phyloP scores from a whole-genome alignment of 2,113 vertebrate species.

The Sebastes fasciatus region DNA sequence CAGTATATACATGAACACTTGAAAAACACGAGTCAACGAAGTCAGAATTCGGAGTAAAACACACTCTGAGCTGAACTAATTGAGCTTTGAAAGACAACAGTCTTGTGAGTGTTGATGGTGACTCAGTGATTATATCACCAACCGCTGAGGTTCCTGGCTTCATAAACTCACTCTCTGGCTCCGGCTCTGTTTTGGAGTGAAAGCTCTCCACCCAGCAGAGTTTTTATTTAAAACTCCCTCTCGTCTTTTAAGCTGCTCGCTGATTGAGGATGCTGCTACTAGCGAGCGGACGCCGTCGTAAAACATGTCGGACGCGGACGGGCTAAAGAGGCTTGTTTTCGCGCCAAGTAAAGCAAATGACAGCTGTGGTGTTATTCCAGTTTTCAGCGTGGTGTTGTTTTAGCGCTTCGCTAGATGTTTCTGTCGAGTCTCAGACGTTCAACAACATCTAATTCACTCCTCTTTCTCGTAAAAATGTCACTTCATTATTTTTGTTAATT shows the following conservation, averaged over 20 bases:
- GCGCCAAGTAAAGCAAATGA: constrained; percentile 62
- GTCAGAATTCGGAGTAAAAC: no score
- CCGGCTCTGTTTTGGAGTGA: constrained; percentile 10
- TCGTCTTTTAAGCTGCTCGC: constrained; percentile 32
- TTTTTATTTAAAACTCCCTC: constrained; percentile 38
- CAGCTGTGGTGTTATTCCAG: constrained; percentile 55
- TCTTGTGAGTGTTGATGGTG: neutral
- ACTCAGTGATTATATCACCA: constrained; percentile 48
- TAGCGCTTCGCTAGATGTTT: constrained; percentile 48
- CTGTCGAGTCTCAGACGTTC: constrained; percentile 42
- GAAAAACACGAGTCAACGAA: no score
- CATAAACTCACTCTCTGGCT: constrained; percentile 26
- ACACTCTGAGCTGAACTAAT: no score
- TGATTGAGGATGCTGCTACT: constrained; percentile 66
- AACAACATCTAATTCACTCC: constrained; percentile 16
- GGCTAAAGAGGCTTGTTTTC: constrained; percentile 42
- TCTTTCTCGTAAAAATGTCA: constrained; percentile 16
- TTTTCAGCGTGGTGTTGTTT: constrained; percentile 48
- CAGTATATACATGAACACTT: no score
- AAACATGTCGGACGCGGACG: constrained; percentile 39
- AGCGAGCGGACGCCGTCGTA: constrained; percentile 32
- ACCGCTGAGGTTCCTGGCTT: constrained; percentile 40
- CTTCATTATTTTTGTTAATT: constrained; percentile 41
- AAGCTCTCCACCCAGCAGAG: constrained; percentile 44
- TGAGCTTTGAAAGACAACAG: no score